Conservation (phyloP, 2,888 invertebrate genomes). For the Mimas tiliae region DNA sequence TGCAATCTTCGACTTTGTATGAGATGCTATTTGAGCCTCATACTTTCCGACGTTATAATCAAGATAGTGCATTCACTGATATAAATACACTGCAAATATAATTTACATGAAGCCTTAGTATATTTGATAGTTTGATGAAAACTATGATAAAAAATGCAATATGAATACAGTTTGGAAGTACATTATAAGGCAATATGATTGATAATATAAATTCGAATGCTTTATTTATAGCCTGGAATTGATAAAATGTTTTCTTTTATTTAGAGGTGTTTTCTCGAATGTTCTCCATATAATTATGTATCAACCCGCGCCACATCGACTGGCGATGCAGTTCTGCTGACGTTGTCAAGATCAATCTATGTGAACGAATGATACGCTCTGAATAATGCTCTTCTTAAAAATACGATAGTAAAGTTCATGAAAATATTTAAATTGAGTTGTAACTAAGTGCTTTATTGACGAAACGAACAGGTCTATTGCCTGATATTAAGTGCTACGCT, state of each 20-base stretch:
- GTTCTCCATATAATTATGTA: slow-evolving; percentile 14
- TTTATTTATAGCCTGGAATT: background rate
- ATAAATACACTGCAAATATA: slow-evolving; percentile 13
- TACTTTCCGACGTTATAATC: slow-evolving; percentile 33
- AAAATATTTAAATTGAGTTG: background rate
- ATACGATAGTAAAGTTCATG: background rate
- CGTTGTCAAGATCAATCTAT: slow-evolving; percentile 51
- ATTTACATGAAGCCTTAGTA: slow-evolving; percentile 5
- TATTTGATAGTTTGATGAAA: background rate
- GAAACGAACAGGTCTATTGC: too few species aligned
- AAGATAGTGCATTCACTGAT: slow-evolving; percentile 1
- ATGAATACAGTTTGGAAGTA: background rate
- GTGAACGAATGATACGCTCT: slow-evolving; percentile 38
- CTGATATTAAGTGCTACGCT: too few species aligned
- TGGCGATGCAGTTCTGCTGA: slow-evolving; percentile 43
- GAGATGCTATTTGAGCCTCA: slow-evolving; percentile 50
- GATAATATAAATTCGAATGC: too few species aligned
- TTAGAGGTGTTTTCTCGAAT: background rate
- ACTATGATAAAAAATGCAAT: background rate
- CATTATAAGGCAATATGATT: background rate
- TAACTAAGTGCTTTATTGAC: too few species aligned
- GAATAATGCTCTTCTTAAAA: slow-evolving; percentile 24
- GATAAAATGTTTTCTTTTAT: background rate
- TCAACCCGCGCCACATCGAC: slow-evolving; percentile 47
- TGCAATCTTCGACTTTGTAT: slow-evolving; percentile 68